Evolutionary conservation across 2,888 invertebrate species (phyloP).

Genomic region (Scaptomyza flava): DNA sequence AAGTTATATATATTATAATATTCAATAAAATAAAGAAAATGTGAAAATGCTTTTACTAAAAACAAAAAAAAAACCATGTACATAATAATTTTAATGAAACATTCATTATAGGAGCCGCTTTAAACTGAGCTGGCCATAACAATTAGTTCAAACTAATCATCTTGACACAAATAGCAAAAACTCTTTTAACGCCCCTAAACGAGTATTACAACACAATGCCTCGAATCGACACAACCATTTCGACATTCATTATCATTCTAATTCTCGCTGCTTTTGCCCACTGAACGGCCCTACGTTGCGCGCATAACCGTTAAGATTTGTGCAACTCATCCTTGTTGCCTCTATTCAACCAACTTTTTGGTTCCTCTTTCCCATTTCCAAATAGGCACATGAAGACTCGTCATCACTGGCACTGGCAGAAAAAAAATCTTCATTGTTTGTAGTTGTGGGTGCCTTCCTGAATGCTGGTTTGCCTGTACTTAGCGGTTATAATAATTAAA

Average conservation of each 20-base stretch:
- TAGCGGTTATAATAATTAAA: conserved; percentile 80
- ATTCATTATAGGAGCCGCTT: background rate
- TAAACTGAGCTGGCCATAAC: conserved; percentile 5
- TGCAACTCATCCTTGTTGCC: conserved; percentile 12
- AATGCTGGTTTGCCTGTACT: conserved; percentile 40
- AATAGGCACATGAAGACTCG: conserved; percentile 21
- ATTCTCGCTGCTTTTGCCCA: background rate
- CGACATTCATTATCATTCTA: no score
- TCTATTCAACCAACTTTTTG: background rate
- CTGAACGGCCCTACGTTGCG: conserved; percentile 40
- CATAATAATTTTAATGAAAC: background rate
- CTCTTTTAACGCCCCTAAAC: conserved; percentile 2
- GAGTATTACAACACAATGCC: background rate
- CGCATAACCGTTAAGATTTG: conserved; percentile 74
- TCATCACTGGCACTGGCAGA: background rate
- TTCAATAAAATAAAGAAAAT: no score
- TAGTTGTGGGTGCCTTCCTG: conserved; percentile 23
- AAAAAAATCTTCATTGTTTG: conserved; percentile 25
- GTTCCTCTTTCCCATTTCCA: background rate
- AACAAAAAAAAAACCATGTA: no score
- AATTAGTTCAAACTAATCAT: conserved; percentile 6
- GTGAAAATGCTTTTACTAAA: no score
- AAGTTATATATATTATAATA: no score
- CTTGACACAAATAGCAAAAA: conserved; percentile 6
- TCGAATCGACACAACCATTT: conserved; percentile 8